A percentile compares a stretch with the other conserved stretches of the same genome.
Conservation (phyloP, 2,797 vertebrate species). For the Myotis daubentonii region DNA sequence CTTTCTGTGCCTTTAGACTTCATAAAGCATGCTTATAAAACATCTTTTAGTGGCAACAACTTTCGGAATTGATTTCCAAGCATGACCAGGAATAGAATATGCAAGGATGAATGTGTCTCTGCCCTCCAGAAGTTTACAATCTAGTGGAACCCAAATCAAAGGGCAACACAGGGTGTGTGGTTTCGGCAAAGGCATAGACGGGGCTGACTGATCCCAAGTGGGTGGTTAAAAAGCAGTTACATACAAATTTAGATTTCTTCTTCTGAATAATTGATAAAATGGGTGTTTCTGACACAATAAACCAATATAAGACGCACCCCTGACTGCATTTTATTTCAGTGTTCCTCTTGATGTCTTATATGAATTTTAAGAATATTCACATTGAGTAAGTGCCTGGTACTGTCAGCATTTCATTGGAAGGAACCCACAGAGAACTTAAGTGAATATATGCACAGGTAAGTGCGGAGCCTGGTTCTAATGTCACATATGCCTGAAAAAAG, state of each 20-base stretch:
- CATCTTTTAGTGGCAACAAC: background rate
- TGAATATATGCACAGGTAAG: background rate
- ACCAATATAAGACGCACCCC: background rate
- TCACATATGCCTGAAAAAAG: background rate
- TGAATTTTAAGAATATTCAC: conserved; percentile 21
- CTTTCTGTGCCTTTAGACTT: background rate
- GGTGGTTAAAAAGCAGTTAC: background rate
- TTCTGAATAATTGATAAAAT: conserved; percentile 14
- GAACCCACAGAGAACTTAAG: background rate
- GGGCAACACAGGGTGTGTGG: background rate
- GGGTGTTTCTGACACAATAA: background rate
- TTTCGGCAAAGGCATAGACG: background rate
- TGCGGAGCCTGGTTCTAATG: background rate
- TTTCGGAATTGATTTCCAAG: conserved; percentile 3
- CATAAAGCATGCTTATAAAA: background rate
- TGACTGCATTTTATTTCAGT: background rate
- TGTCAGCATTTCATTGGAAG: conserved; percentile 10
- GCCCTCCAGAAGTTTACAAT: background rate
- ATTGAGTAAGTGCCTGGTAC: background rate
- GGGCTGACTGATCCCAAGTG: background rate
- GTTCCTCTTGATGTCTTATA: background rate
- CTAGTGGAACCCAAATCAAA: background rate
- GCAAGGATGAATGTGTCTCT: background rate
- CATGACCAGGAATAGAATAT: background rate
- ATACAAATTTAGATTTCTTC: conserved; percentile 27